phyloP scores from a whole-genome alignment of 2,888 invertebrate genomes.

The Ptychoptera contaminata region DNA sequence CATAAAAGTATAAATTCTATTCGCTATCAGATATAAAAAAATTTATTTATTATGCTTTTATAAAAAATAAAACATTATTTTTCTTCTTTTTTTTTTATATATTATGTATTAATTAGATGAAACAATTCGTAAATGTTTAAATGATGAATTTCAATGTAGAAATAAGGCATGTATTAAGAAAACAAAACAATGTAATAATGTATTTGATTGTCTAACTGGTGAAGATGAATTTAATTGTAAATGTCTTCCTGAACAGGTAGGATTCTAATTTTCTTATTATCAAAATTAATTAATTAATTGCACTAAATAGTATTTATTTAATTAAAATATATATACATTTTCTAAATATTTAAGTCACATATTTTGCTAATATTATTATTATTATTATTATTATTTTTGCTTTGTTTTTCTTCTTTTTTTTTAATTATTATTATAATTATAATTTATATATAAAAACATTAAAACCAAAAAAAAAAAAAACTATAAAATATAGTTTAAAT shows the following conservation, averaged over 20 bases:
- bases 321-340: neutral
- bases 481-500: slow-evolving; percentile 24
- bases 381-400: too few relatives aligned
- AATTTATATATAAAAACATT: too few relatives aligned
- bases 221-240: slow-evolving; percentile 54
- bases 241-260: slow-evolving; percentile 27
- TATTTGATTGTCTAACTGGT: slow-evolving; percentile 56
- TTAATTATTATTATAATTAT: too few relatives aligned
- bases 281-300: neutral
- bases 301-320: neutral
- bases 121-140: slow-evolving; percentile 14
- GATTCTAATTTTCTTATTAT: slow-evolving; percentile 12
- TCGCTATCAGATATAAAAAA: neutral
- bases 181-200: slow-evolving; percentile 68
- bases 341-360: too few relatives aligned
- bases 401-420: too few relatives aligned
- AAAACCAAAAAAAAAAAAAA: slow-evolving; percentile 3
- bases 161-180: slow-evolving; percentile 51
- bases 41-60: neutral
- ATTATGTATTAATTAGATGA: neutral
- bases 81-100: neutral
- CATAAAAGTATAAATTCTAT: too few relatives aligned
- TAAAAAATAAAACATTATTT: too few relatives aligned
- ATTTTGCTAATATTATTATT: neutral
- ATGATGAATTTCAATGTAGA: slow-evolving; percentile 42